Conservation (phyloP, 1,140 invertebrate species). For the Drosophila repletoides region DNA sequence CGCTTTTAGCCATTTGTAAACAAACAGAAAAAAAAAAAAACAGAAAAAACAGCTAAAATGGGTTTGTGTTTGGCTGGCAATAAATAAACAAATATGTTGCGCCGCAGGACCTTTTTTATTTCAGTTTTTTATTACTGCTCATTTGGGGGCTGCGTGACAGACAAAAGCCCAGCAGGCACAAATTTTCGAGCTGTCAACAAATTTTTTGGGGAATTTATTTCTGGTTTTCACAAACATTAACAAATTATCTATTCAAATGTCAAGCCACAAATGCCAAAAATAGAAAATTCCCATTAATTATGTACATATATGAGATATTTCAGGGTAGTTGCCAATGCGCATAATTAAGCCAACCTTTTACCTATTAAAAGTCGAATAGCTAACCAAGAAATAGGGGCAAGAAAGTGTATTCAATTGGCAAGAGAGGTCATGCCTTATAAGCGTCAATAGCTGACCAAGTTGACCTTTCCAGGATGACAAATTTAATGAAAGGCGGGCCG, state of each 20-base stretch:
- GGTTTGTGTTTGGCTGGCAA: constrained; percentile 50
- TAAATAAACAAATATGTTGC: constrained; percentile 72
- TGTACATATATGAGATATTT: too few species aligned
- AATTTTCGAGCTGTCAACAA: constrained; percentile 70
- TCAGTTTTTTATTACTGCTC: constrained; percentile 24
- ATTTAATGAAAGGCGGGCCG: too few species aligned
- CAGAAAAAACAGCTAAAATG: constrained; percentile 16
- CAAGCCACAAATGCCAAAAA: constrained; percentile 5
- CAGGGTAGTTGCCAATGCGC: too few species aligned
- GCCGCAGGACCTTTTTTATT: constrained; percentile 52
- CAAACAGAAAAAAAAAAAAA: constrained; percentile 10
- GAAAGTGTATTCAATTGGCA: too few species aligned
- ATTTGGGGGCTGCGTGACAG: constrained; percentile 41
- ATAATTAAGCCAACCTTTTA: too few species aligned
- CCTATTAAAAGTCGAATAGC: too few species aligned
- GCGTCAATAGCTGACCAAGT: too few species aligned
- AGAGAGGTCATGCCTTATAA: too few species aligned
- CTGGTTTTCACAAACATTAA: constrained; percentile 40
- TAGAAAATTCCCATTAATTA: background rate
- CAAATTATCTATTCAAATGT: constrained; percentile 34
- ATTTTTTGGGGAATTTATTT: constrained; percentile 60
- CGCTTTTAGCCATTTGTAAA: constrained; percentile 40
- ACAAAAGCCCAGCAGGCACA: constrained; percentile 42
- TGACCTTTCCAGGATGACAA: too few species aligned
- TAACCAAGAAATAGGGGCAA: too few species aligned